Conservation (phyloP, 1,140 invertebrate species). For the Leptinotarsa defecta region DNA sequence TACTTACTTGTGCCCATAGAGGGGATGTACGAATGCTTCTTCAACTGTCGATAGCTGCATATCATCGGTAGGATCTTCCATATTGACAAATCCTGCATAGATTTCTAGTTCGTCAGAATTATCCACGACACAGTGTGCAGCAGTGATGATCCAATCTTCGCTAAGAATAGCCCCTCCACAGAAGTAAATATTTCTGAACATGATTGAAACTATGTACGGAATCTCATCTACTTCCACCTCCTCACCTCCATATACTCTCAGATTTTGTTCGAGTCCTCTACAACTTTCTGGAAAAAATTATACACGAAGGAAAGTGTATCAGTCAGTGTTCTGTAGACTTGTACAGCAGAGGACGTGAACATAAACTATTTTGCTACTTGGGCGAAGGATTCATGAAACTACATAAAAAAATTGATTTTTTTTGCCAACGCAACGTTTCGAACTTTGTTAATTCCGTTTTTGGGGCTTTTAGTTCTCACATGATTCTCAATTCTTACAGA, state of each 20-base stretch:
- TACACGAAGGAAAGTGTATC: too few relatives aligned
- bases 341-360: too few relatives aligned
- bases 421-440: too few relatives aligned
- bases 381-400: too few relatives aligned
- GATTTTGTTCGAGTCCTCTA: background rate
- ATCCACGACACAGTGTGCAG: background rate
- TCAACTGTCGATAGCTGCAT: background rate
- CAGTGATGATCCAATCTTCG: background rate
- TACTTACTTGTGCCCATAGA: background rate
- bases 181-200: background rate
- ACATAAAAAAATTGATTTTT: too few relatives aligned
- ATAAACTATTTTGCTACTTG: too few relatives aligned
- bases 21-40: background rate
- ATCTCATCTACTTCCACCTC: background rate
- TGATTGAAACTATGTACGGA: background rate
- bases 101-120: background rate
- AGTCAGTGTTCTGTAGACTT: too few relatives aligned
- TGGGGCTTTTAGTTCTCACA: too few relatives aligned
- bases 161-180: background rate
- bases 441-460: too few relatives aligned
- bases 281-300: too few relatives aligned
- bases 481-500: too few relatives aligned
- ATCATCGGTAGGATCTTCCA: background rate
- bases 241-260: background rate
- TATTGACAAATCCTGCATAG: background rate